A percentile compares a stretch with the other conserved stretches of the same genome.
Conservation (phyloP, 2,888 invertebrate genomes). For the Chrysodeixis includens region DNA sequence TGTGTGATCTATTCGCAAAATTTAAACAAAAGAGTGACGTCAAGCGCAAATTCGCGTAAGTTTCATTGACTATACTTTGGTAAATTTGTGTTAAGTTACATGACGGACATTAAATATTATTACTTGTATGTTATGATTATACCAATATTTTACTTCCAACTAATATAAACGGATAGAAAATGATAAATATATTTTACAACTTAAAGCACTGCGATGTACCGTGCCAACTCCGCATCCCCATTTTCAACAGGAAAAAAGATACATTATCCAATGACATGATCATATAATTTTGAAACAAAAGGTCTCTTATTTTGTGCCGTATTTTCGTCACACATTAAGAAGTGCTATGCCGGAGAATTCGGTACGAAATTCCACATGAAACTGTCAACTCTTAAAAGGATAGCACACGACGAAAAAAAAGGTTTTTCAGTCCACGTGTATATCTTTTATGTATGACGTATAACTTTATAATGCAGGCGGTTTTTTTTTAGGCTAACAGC, state of each 20-base stretch:
- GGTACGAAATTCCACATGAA: constrained; percentile 27
- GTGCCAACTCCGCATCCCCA: not conserved
- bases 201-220: no score
- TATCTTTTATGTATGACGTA: constrained; percentile 17
- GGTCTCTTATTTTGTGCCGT: not conserved
- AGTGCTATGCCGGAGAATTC: constrained; percentile 18
- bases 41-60: no score
- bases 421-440: constrained; percentile 1
- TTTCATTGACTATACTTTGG: no score
- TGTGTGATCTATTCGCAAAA: no score
- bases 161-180: no score
- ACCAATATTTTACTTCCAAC: no score
- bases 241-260: constrained; percentile 30
- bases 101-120: no score
- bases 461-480: not conserved
- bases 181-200: no score
- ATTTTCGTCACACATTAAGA: constrained; percentile 3
- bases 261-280: constrained; percentile 39
- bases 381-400: constrained; percentile 17
- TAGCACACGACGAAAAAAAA: not conserved
- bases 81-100: no score
- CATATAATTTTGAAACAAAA: constrained; percentile 22
- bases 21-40: no score
- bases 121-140: no score
- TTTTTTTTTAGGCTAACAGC: not conserved